phyloP scores from a whole-genome alignment of 2,113 vertebrate genomes.

The Corapipo altera region DNA sequence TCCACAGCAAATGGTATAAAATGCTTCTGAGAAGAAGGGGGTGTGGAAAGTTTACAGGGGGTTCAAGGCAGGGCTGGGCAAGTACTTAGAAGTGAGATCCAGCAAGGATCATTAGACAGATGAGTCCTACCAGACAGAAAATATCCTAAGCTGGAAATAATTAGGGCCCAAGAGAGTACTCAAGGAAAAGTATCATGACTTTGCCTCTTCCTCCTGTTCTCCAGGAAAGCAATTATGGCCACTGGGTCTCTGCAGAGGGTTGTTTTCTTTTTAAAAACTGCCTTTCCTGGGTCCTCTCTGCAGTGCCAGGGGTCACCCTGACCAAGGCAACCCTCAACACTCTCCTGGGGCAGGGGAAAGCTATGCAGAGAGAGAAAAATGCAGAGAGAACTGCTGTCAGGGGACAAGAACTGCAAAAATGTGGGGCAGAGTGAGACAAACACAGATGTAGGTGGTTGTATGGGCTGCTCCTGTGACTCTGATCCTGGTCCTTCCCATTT shows the following conservation, averaged over 20 bases:
- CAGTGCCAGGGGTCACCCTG: not conserved
- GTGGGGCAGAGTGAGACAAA: not conserved
- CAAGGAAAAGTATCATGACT: not conserved
- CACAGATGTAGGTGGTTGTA: accelerated
- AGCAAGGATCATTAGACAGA: not conserved
- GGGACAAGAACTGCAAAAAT: not conserved
- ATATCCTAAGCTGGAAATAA: slow-evolving; percentile 11
- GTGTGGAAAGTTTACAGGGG: not conserved
- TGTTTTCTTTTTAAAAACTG: not conserved
- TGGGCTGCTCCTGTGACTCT: not conserved
- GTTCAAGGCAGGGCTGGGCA: not conserved
- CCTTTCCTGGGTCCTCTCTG: not conserved
- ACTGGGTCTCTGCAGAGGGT: not conserved
- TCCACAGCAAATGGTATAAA: not conserved
- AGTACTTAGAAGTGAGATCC: not conserved
- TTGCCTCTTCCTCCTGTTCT: not conserved
- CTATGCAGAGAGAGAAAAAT: not conserved
- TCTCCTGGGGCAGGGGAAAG: not conserved
- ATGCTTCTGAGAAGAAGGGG: not conserved
- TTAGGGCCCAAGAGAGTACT: not conserved
- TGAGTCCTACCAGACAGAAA: not conserved
- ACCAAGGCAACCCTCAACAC: accelerated
- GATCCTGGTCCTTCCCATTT: not conserved
- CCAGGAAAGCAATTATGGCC: not conserved
- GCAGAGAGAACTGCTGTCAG: not conserved